A percentile compares a stretch with the other conserved stretches of the same genome.
These are phyloP conservation scores for Nestor notabilis DNA, from an alignment of 2,113 vertebrate species.

Conservation along the genomic window DNA sequence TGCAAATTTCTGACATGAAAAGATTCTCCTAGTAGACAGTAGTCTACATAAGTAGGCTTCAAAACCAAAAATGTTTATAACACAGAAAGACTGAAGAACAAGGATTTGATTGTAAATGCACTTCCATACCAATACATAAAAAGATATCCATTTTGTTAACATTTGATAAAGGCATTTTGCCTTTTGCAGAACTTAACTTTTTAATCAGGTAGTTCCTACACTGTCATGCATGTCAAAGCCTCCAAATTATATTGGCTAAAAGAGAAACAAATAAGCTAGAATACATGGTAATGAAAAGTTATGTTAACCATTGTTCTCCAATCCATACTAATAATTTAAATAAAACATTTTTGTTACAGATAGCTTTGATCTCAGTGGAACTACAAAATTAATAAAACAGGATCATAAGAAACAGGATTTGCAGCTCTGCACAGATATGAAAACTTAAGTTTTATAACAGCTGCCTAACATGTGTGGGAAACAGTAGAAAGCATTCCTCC, in stretches of 20 bases:
- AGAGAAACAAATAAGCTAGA: not conserved
- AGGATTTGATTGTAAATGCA: not conserved
- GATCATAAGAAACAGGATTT: not conserved
- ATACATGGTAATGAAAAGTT: not conserved
- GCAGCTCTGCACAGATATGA: not conserved
- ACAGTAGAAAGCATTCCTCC: not conserved
- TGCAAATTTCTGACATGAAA: not conserved
- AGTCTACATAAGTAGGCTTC: not conserved
- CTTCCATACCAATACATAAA: not conserved
- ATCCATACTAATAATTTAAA: not conserved
- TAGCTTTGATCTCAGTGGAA: not conserved
- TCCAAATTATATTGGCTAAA: not conserved
- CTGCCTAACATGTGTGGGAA: not conserved
- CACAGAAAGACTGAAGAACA: not conserved
- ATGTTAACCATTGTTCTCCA: not conserved
- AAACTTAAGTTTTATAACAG: not conserved
- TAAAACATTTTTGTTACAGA: constrained; percentile 1
- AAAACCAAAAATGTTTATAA: not conserved
- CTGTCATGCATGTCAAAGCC: not conserved
- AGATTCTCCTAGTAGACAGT: not conserved
- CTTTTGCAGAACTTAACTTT: not conserved
- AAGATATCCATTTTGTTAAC: not conserved
- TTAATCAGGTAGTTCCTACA: not conserved
- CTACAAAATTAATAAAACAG: not conserved
- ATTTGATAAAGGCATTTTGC: not conserved